Base-by-base conservation (phyloP, 1,140 invertebrate genomes). In the Drosophila paulistorum region DNA sequence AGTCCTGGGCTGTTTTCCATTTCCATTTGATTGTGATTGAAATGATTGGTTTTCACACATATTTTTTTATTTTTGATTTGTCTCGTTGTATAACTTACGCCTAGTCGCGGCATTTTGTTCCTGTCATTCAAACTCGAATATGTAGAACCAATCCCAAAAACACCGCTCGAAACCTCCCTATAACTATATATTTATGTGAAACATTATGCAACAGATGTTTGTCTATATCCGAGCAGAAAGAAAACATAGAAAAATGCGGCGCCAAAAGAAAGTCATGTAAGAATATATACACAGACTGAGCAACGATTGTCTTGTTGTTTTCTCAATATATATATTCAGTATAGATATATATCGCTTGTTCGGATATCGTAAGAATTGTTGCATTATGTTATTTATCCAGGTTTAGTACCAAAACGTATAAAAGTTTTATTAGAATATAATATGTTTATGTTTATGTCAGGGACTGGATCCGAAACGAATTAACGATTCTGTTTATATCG, bases 21-120 rank as follows among this genome's bases (percentile, higher is more conserved):
- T 57, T 64, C 54, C 33, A 64, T 70, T 60, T 65, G 33, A 57
- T 63, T 71, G 54, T 71, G 63, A 71, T 77, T 70, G 20, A 65
- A 51, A 20, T 51, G 9, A 51, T 48, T 48, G 6, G 20, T 30
- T 30, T 6, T 30, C 30, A 5, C 5, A 30, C 3, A 45, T 62
- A 45, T 23, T 20, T 51, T 51, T 23, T 20, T 51, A 26, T 23
- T 37, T 13, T 23, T 48, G n/a, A 48, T 45, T 35, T 37, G 35
- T 35, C 33, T 35, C 33, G 33, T 59, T 59, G 17, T 59, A 35
- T 39, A 37, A 59, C 57, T 59, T 39, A 37, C 39, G 37, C 39
- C 62, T 64, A 64, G 62, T 64, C 42, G 26, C 42, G 39, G 62
- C 62, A 64, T 62, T 51, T 62, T 62, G 60, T 62, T 62, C 60